Evolutionary conservation across 2,113 vertebrate genomes (phyloP), one percentile per base, ranked within the genome.

Genomic region (Cryptomyrus ogoouensis): DNA sequence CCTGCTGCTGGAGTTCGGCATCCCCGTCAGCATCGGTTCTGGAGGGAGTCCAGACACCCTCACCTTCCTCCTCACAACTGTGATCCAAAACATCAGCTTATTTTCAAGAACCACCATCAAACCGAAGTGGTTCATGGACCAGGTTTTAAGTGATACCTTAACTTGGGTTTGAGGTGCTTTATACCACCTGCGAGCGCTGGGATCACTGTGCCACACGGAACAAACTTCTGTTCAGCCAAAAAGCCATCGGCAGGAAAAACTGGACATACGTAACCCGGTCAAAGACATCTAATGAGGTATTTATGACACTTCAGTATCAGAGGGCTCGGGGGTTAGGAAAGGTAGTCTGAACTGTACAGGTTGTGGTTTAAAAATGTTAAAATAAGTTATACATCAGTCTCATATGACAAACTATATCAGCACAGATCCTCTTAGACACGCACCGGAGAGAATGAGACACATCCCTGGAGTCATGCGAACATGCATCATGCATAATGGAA

Each of bases 401-500:
- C 31, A 42, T 42, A n/a, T 42, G 31, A 24, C 27, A 80, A 83
- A 89, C n/a, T 31, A 56, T 31, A 94, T 95, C 84, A 87, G 93
- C 93, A 91, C 93, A 94, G 92, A 90, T 27, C 70, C 86, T 50
- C 31, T 46, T 49, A 84, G 46, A 90, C 44, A 66, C 90, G 93
- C 90, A 92, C 93, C 92, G 94, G 94, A 95, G 93, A 93, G 93
- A 12, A 9, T 85, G 21, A 31, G 84, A 9, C 39, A 9, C 39
- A 27, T 92, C 53, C 35, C 93, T 93, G 83, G 94, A 93, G 93
- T 93, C 95, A 94, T 95, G 94, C 94, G 91, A 80, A 94, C 95
- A 95, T 95, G 95, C 95, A 94, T 93, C 95, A 96, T 95, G 95
- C 95, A 94, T 92, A 93, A 93, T 91, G 92, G 91, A 77, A 53